Percentiles rank a stretch among this genome's conserved stretches.
Evolutionary conservation across 2,797 vertebrate species (phyloP).

Genomic region (Spondyliosoma cantharus): DNA sequence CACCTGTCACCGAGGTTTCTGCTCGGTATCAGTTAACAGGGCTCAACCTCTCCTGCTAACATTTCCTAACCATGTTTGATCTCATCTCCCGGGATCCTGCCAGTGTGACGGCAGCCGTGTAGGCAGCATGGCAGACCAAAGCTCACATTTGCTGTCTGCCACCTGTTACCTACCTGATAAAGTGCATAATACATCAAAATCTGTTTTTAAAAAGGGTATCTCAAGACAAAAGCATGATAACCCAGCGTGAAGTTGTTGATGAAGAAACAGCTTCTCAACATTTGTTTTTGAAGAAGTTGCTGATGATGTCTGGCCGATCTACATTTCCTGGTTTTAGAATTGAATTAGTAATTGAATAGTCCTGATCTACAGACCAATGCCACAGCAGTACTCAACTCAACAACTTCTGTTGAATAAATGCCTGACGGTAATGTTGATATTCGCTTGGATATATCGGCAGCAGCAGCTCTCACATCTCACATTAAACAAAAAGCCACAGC

Average conservation of each 20-base stretch:
- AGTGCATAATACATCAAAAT: constrained; percentile 36
- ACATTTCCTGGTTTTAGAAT: no score
- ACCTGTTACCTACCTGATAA: constrained; percentile 40
- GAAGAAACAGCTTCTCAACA: background rate
- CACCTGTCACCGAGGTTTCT: constrained; percentile 67
- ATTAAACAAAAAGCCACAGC: background rate
- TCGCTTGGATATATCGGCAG: background rate
- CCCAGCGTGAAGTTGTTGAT: constrained; percentile 32
- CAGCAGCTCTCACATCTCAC: constrained; percentile 5
- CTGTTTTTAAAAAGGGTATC: constrained; percentile 30
- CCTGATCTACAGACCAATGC: background rate
- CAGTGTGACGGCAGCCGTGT: constrained; percentile 28
- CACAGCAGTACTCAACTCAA: background rate
- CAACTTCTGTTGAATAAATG: background rate
- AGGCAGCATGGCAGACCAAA: constrained; percentile 43
- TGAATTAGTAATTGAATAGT: no score
- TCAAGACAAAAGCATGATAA: constrained; percentile 17
- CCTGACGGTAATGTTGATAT: constrained; percentile 11
- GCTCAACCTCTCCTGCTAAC: constrained; percentile 58
- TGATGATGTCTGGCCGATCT: no score
- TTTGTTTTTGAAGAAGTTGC: no score
- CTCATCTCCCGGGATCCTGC: constrained; percentile 55
- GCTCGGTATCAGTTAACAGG: constrained; percentile 59
- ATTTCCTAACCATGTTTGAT: constrained; percentile 68
- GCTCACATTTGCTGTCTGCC: constrained; percentile 41